Conservation (phyloP, 2,113 vertebrate species). For the Lepidothrix coronata region DNA sequence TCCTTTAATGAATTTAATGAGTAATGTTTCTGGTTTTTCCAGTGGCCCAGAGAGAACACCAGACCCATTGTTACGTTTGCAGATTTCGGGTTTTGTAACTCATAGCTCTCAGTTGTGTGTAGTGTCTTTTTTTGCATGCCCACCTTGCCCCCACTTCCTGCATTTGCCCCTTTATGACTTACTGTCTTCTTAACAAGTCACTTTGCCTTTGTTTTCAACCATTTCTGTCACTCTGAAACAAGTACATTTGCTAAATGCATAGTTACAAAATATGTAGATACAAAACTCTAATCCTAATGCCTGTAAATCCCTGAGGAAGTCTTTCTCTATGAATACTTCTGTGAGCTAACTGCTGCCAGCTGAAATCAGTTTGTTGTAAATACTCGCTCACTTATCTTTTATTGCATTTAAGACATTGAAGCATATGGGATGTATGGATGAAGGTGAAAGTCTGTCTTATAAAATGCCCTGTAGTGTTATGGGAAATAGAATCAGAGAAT, state of each 20-base stretch:
- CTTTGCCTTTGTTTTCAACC: not conserved
- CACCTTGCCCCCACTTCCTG: not conserved
- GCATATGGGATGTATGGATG: not conserved
- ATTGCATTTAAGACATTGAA: not conserved
- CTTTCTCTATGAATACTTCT: not conserved
- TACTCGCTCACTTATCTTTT: not conserved
- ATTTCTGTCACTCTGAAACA: not conserved
- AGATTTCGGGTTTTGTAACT: not conserved
- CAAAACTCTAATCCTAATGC: not conserved
- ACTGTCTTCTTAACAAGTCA: not conserved
- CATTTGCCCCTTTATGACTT: not conserved
- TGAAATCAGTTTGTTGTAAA: not conserved
- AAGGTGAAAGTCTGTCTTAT: not conserved
- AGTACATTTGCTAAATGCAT: not conserved
- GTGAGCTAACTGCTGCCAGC: not conserved
- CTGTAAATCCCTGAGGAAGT: not conserved
- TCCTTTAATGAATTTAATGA: not conserved
- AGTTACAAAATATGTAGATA: not conserved
- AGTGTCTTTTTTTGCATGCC: not conserved
- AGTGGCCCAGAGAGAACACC: too few species aligned
- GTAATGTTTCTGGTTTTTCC: not conserved
- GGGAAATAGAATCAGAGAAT: not conserved
- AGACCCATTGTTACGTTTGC: accelerated
- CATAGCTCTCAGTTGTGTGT: not conserved
- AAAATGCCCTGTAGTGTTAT: accelerated